These are phyloP conservation scores for Zoanthus solanderi DNA, from an alignment of 92 coral and sea anemone species.

Conservation along the genomic window DNA sequence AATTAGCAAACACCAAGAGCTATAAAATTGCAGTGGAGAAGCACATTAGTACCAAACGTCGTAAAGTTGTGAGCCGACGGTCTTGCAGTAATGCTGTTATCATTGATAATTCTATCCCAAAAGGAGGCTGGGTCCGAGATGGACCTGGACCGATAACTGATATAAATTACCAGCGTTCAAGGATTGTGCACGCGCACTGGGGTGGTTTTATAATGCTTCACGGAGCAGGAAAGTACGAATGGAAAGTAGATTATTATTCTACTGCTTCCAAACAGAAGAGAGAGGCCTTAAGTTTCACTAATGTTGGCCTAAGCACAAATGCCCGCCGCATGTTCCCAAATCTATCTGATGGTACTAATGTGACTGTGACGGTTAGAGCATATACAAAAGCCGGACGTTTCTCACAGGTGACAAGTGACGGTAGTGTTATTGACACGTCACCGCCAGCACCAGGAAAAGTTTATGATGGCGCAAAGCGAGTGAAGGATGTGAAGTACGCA, in stretches of 20 bases:
- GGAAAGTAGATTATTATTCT: constrained; percentile 79
- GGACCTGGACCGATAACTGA: constrained; percentile 80
- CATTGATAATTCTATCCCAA: constrained; percentile 87
- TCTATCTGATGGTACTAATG: constrained; percentile 39
- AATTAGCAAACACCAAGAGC: constrained; percentile 61
- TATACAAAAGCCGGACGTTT: constrained; percentile 92
- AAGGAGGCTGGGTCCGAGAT: constrained; percentile 93
- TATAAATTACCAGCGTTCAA: constrained; percentile 83
- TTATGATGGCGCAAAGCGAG: constrained; percentile 71
- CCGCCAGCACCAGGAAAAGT: constrained; percentile 76
- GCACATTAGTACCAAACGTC: constrained; percentile 64
- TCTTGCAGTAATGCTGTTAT: constrained; percentile 73
- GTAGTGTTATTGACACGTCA: constrained; percentile 82
- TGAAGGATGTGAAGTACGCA: constrained; percentile 78
- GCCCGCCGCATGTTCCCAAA: constrained; percentile 71
- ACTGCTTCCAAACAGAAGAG: constrained; percentile 44
- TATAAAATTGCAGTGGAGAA: constrained; percentile 91
- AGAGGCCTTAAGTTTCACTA: constrained; percentile 67
- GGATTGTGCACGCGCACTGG: constrained; percentile 85
- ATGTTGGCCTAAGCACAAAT: constrained; percentile 67
- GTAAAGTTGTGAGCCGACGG: constrained; percentile 64
- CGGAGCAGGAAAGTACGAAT: constrained; percentile 84
- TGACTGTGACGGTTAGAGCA: constrained; percentile 71
- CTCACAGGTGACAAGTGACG: constrained; percentile 85
- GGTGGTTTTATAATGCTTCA: constrained; percentile 88